These are phyloP conservation scores for Phylloscopus whistleri DNA, from an alignment of 2,113 vertebrate species.

Conservation along the genomic window DNA sequence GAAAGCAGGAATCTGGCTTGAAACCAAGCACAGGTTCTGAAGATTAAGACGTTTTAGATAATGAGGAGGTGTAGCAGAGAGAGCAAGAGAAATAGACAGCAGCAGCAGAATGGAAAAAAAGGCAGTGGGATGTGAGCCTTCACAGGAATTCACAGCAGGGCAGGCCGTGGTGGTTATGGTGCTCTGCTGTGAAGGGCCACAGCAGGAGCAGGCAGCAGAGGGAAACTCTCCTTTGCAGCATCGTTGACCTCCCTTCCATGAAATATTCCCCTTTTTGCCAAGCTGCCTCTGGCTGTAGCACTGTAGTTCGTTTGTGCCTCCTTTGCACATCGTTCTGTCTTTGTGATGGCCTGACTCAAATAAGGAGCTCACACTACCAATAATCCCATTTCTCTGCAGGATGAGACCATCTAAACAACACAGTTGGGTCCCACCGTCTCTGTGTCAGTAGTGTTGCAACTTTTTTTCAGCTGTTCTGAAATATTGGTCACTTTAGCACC, in stretches of 20 bases:
- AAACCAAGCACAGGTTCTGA: conserved; percentile 21
- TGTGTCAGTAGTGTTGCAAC: neutral
- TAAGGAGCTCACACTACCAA: neutral
- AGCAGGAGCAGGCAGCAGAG: neutral
- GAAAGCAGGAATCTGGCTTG: conserved; percentile 33
- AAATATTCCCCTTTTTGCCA: neutral
- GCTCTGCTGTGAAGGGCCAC: neutral
- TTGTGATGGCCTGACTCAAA: neutral
- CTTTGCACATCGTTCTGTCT: neutral
- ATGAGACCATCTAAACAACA: neutral
- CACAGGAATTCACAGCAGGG: neutral
- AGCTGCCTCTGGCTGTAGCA: neutral
- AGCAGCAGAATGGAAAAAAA: neutral
- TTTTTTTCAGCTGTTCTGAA: neutral
- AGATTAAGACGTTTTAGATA: conserved; percentile 45
- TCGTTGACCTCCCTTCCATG: neutral
- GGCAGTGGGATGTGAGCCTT: neutral
- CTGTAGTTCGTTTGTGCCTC: neutral
- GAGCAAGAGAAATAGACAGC: neutral
- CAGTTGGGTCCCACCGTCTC: neutral
- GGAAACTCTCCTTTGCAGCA: neutral
- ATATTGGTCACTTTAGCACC: neutral
- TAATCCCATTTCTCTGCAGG: neutral
- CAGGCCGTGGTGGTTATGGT: neutral
- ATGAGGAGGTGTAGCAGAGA: neutral